These are phyloP conservation scores for Bimastos eiseni DNA, from an alignment of 2,888 invertebrate genomes.

Conservation along the genomic window DNA sequence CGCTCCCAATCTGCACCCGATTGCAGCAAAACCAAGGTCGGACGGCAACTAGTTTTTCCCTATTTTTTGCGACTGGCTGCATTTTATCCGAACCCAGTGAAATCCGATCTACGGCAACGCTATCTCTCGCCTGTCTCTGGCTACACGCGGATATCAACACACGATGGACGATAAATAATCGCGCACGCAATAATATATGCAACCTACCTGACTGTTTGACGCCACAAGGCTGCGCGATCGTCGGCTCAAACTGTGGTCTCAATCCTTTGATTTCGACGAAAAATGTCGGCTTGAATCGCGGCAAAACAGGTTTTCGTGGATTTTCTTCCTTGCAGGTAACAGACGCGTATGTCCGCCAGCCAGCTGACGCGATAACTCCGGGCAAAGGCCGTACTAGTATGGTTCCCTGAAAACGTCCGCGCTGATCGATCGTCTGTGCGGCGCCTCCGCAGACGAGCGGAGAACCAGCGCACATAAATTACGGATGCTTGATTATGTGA, in stretches of 20 bases:
- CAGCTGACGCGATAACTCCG: conserved; percentile 6
- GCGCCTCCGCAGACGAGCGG: not conserved
- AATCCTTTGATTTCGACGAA: not conserved
- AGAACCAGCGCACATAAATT: conserved; percentile 13
- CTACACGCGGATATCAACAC: not conserved
- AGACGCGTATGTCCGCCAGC: not conserved
- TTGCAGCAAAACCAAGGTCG: conserved; percentile 1
- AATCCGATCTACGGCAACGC: not conserved
- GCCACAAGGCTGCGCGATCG: not conserved
- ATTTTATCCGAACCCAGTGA: too few relatives aligned
- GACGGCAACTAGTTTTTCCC: not conserved
- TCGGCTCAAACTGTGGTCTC: not conserved
- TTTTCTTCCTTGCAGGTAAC: not conserved
- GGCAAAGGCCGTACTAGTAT: not conserved
- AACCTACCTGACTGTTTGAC: not conserved
- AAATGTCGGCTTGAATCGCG: not conserved
- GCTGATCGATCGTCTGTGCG: not conserved
- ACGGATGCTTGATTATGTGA: not conserved
- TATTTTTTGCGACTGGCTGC: not conserved
- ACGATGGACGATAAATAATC: not conserved
- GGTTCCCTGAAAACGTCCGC: not conserved
- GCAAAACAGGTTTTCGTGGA: conserved; percentile 5
- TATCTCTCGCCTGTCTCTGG: not conserved
- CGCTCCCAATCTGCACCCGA: not conserved
- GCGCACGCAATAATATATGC: not conserved